Percentiles rank a stretch among this genome's conserved stretches.
phyloP scores from a whole-genome alignment of 1,140 invertebrate species.

The Octopus bimaculoides region DNA sequence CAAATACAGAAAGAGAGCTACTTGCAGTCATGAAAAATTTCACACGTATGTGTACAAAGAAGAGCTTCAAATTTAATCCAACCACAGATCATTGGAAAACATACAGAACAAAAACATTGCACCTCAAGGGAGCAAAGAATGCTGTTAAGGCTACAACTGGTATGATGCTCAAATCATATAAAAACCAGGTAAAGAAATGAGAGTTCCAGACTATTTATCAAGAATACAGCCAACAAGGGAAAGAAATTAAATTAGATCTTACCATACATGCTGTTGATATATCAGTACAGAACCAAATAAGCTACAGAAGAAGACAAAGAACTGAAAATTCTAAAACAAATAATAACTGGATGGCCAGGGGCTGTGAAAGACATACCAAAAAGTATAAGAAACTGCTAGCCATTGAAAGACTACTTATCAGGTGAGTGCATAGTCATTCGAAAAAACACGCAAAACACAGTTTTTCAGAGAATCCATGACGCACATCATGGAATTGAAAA shows the following conservation, averaged over 20 bases:
- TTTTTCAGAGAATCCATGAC: not conserved
- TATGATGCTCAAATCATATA: slow-evolving; percentile 35
- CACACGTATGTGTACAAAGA: slow-evolving; percentile 21
- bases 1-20: too few relatives aligned
- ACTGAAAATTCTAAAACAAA: not conserved
- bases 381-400: not conserved
- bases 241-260: not conserved
- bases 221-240: slow-evolving; percentile 9
- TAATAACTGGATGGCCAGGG: not conserved
- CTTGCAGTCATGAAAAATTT: too few relatives aligned
- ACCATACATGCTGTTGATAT: not conserved
- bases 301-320: not conserved
- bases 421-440: not conserved
- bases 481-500: not conserved
- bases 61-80: slow-evolving; percentile 21
- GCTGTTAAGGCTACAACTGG: slow-evolving; percentile 20
- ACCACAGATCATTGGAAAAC: slow-evolving; percentile 31
- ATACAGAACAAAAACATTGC: slow-evolving; percentile 29
- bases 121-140: slow-evolving; percentile 28
- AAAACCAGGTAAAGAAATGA: slow-evolving; percentile 26
- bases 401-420: not conserved
- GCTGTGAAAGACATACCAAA: not conserved
- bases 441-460: not conserved
- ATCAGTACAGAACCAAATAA: not conserved
- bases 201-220: slow-evolving; percentile 30